phyloP scores from a whole-genome alignment of 1,140 invertebrate genomes.

The Lepidurus packardi region DNA sequence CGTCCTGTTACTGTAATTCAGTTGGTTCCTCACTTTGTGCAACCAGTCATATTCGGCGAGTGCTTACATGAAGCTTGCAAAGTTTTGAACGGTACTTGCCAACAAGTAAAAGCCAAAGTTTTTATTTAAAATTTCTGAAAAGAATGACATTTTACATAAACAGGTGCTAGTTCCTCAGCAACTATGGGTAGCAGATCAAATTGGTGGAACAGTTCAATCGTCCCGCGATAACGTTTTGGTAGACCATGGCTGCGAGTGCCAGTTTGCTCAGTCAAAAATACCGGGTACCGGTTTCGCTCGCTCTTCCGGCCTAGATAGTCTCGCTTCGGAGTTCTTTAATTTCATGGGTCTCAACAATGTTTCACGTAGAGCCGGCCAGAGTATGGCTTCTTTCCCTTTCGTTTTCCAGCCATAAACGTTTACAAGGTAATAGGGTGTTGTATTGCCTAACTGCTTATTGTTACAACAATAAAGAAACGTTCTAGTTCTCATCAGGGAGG shows the following conservation, averaged over 20 bases:
- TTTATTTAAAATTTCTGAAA: background rate
- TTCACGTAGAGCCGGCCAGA: background rate
- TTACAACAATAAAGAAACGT: background rate
- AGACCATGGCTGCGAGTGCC: background rate
- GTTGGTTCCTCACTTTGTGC: background rate
- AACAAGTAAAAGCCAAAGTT: background rate
- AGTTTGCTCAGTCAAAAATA: background rate
- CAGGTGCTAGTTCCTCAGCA: background rate
- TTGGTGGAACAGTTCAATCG: background rate
- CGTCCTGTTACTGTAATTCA: background rate
- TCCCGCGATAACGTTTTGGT: background rate
- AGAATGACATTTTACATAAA: background rate
- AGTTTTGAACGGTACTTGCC: background rate
- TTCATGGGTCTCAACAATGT: background rate
- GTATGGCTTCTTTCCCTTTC: background rate
- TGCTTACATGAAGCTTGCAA: background rate
- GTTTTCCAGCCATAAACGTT: background rate
- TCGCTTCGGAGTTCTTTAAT: background rate
- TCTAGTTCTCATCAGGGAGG: slow-evolving; percentile 29
- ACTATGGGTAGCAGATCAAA: background rate
- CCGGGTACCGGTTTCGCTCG: background rate
- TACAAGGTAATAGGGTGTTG: background rate
- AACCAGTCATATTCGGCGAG: background rate
- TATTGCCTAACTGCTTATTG: background rate
- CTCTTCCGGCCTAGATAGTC: background rate